A percentile compares a stretch with the other conserved stretches of the same genome.
phyloP scores from a whole-genome alignment of 2,888 invertebrate species.

The Hyposoter dolosus region DNA sequence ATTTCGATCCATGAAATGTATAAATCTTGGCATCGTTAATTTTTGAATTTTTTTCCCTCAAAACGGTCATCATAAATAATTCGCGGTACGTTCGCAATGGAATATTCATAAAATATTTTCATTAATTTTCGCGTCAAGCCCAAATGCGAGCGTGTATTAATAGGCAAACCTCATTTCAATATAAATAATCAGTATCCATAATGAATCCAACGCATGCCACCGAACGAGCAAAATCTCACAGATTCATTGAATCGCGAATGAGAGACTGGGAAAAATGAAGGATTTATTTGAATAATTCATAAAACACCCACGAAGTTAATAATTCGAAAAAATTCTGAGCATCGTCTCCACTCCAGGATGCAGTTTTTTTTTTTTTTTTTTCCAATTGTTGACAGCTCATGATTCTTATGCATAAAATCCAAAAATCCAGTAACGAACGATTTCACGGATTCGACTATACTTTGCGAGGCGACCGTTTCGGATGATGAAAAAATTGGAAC shows the following conservation, averaged over 20 bases:
- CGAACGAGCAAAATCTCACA: background rate
- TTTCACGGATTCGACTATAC: background rate
- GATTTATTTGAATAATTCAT: background rate
- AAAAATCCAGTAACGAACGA: background rate
- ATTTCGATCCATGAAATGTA: background rate
- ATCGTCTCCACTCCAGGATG: background rate
- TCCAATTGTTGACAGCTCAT: background rate
- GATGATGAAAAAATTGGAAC: background rate
- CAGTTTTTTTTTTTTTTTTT: background rate
- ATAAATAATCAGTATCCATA: background rate
- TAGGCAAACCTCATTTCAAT: background rate
- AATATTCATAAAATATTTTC: slow-evolving; percentile 13
- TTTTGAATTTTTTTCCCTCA: background rate
- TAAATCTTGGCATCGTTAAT: background rate
- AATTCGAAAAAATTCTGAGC: background rate
- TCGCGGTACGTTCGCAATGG: background rate
- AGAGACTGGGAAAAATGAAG: background rate
- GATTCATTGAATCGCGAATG: slow-evolving; percentile 19
- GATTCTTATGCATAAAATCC: background rate
- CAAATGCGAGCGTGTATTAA: slow-evolving; percentile 9
- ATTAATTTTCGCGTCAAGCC: background rate
- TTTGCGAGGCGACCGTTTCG: background rate
- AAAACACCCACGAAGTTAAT: background rate
- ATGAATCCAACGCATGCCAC: background rate
- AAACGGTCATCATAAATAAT: background rate